Conservation (phyloP, 2,888 invertebrate genomes). For the Cinara cedri region DNA sequence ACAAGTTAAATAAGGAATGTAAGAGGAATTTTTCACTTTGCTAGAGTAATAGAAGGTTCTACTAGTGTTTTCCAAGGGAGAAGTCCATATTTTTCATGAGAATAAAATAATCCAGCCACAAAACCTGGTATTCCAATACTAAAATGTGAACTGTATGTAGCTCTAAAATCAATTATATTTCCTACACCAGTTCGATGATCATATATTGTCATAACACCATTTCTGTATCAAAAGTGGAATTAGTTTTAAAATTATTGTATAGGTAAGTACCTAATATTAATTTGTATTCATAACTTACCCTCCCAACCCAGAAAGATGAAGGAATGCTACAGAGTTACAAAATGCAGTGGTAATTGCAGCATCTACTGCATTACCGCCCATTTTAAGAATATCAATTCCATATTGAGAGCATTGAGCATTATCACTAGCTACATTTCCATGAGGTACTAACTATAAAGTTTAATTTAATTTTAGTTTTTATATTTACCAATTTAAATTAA, state of each 20-base stretch:
- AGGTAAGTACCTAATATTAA: too few relatives aligned
- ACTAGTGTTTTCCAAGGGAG: conserved; percentile 70
- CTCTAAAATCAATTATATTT: conserved; percentile 68
- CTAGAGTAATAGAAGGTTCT: conserved; percentile 68
- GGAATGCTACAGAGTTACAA: conserved; percentile 76
- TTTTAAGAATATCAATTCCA: conserved; percentile 72
- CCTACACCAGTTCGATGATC: conserved; percentile 70
- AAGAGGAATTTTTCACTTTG: conserved; percentile 64
- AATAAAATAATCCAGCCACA: conserved; percentile 68
- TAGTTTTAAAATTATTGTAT: neutral
- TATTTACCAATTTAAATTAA: neutral
- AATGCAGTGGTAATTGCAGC: conserved; percentile 76
- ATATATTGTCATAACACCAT: conserved; percentile 76
- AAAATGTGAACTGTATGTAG: conserved; percentile 59
- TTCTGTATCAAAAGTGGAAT: conserved; percentile 66
- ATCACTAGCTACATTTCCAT: conserved; percentile 78
- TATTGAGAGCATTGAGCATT: conserved; percentile 74
- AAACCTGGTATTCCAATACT: conserved; percentile 67
- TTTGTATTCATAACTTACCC: conserved; percentile 67
- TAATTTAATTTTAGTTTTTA: conserved; percentile 30
- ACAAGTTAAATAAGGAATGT: neutral
- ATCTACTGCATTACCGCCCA: conserved; percentile 78
- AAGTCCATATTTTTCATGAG: conserved; percentile 68
- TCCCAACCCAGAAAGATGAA: conserved; percentile 77
- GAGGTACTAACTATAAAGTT: conserved; percentile 69